Evolutionary conservation across 2,797 vertebrate genomes (phyloP).

Genomic region (Argya squamiceps): DNA sequence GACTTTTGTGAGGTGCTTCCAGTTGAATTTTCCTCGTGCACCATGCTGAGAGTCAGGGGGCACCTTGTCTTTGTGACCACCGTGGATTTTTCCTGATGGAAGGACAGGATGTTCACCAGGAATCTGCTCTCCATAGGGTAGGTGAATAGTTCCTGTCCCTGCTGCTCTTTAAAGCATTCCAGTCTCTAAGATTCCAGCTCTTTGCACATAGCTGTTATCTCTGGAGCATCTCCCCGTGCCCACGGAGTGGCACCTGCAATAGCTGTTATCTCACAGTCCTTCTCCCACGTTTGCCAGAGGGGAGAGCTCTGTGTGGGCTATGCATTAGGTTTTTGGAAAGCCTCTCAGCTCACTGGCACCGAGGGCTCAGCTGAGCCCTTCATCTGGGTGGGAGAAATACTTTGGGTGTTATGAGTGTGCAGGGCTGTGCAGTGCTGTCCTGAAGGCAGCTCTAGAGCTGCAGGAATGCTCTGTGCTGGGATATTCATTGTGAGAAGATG

Average conservation of each 20-base stretch:
- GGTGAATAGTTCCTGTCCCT: not conserved
- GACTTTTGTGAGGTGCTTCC: not conserved
- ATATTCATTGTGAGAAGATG: not conserved
- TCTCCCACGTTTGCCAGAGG: not conserved
- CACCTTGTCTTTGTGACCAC: rapidly evolving
- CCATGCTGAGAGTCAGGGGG: rapidly evolving
- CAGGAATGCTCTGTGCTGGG: not conserved
- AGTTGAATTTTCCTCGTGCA: not conserved
- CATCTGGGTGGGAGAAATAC: not conserved
- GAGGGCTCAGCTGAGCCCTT: not conserved
- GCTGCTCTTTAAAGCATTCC: not conserved
- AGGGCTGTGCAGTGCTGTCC: not conserved
- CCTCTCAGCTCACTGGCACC: rapidly evolving
- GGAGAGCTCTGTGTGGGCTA: not conserved
- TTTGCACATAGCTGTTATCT: not conserved
- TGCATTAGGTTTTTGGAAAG: not conserved
- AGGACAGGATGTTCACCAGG: rapidly evolving
- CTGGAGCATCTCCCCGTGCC: rapidly evolving
- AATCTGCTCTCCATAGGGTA: rapidly evolving
- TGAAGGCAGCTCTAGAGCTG: not conserved
- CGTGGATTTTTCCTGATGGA: rapidly evolving
- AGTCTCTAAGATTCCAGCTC: rapidly evolving
- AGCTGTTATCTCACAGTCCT: rapidly evolving
- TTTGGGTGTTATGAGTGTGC: rapidly evolving
- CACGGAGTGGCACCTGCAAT: rapidly evolving